These are phyloP conservation scores for Melanotaenia pygmaea DNA, from an alignment of 2,797 vertebrate genomes.

Conservation along the genomic window DNA sequence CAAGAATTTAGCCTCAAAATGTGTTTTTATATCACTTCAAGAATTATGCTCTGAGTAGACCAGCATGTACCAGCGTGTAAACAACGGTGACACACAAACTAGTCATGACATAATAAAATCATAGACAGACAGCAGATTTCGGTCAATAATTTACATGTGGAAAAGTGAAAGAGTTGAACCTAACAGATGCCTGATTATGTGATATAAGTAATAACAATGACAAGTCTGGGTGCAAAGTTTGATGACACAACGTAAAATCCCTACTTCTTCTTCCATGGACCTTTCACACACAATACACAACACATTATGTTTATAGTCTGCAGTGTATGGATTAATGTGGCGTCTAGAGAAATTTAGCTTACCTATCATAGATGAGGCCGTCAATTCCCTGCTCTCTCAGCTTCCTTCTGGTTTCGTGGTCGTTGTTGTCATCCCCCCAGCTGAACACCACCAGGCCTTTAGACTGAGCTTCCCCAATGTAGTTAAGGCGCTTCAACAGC, in stretches of 20 bases:
- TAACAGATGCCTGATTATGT: neutral
- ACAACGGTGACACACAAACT: neutral
- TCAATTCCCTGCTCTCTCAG: conserved; percentile 91
- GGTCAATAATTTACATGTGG: neutral
- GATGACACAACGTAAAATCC: neutral
- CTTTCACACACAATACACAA: neutral
- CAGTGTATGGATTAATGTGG: neutral
- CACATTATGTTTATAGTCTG: neutral
- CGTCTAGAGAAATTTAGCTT: conserved; percentile 15
- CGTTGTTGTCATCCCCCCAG: conserved; percentile 97
- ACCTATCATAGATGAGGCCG: conserved; percentile 97
- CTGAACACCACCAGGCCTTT: conserved; percentile 96
- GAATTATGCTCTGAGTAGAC: neutral
- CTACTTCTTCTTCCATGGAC: neutral
- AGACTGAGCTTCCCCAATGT: conserved; percentile 87
- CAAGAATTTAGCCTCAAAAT: neutral
- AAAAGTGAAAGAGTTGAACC: neutral
- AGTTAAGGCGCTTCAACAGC: conserved; percentile 87
- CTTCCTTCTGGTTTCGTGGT: conserved; percentile 89
- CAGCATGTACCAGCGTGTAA: neutral
- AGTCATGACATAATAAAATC: neutral
- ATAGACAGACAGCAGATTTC: neutral
- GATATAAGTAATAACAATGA: neutral
- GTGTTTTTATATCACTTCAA: neutral
- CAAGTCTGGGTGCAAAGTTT: neutral